Evolutionary conservation across 2,888 invertebrate species (phyloP), one percentile per base, ranked within the genome.

Genomic region (Hyalella azteca): DNA sequence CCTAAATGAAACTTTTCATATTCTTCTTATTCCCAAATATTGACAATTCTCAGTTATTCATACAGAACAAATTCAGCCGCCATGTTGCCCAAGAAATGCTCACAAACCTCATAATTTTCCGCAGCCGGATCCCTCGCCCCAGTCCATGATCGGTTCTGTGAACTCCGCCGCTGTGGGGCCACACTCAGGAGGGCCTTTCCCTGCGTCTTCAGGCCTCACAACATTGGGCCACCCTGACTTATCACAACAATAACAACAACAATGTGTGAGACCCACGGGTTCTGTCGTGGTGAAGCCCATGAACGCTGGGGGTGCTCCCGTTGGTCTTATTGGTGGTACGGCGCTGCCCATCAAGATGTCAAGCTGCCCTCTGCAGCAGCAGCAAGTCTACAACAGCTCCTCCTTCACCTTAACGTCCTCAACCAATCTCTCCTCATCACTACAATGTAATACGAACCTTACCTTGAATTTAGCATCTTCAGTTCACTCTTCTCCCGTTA

Each of bases 101-200:
- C n/a, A n/a, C n/a, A n/a, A n/a, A n/a, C n/a, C n/a, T n/a, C n/a
- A n/a, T n/a, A n/a, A n/a, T n/a, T n/a, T n/a, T n/a, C n/a, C n/a
- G n/a, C n/a, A n/a, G n/a, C n/a, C n/a, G n/a, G n/a, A n/a, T n/a
- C 36, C 40, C 5, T 45, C 75, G 4, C 75, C 75, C 2, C 75
- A 75, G 75, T 15, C 45, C 5, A 13, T 45, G 41, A 75, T 75
- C 41, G 75, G 75, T 3, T n/a, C 66, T 36, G 66, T 19, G 0
- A 66, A 66, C 13, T 32, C 66, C 19, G 66, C 36, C 15, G 66
- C 66, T 66, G 66, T 66, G 36, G 66, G 66, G 66, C 75, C 75
- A n/a, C 66, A 66, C 26, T 66, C 66, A 15, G 66, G 66, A 15
- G 66, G 66, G n/a, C 66, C 66, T n/a, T 66, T 66, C n/a, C 66